Evolutionary conservation across 1,140 invertebrate genomes (phyloP), one percentile per base, ranked within the genome.

Genomic region (Calosoma granatense): DNA sequence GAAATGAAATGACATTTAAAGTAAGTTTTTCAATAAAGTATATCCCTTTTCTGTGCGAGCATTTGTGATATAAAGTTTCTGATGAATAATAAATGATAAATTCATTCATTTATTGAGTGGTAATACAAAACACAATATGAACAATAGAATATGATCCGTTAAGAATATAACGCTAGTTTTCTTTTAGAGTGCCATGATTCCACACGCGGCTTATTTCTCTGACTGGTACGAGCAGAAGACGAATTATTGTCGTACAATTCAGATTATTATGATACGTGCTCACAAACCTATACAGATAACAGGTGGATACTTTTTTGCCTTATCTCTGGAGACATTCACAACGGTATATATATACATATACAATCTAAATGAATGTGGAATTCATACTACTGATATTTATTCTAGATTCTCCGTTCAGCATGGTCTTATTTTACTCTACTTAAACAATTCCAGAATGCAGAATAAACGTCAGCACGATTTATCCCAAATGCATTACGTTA

Each of bases 1-100:
- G 68, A 43, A 68, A 70, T 51, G 62, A 65, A 59, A 61, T 70
- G 20, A 64, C 62, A 6, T 22, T 63, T 15, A 63, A 67, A 55
- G 68, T 70, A 63, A 55, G 57, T 57, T 55, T 20, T 20, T n/a
- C n/a, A n/a, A n/a, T n/a, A n/a, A n/a, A n/a, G n/a, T n/a, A n/a
- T n/a, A n/a, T n/a, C n/a, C n/a, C n/a, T n/a, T n/a, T n/a, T n/a
- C n/a, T n/a, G n/a, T n/a, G n/a, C n/a, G n/a, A n/a, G n/a, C n/a
- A n/a, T n/a, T n/a, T n/a, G n/a, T n/a, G n/a, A n/a, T n/a, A n/a
- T n/a, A n/a, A n/a, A n/a, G n/a, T n/a, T n/a, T n/a, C n/a, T n/a
- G n/a, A n/a, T n/a, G n/a, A n/a, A n/a, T n/a, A n/a, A n/a, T n/a
- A n/a, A n/a, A n/a, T n/a, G n/a, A n/a, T n/a, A n/a, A n/a, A n/a